phyloP scores from a whole-genome alignment of 2,797 vertebrate genomes.

The Poecilia gillii region DNA sequence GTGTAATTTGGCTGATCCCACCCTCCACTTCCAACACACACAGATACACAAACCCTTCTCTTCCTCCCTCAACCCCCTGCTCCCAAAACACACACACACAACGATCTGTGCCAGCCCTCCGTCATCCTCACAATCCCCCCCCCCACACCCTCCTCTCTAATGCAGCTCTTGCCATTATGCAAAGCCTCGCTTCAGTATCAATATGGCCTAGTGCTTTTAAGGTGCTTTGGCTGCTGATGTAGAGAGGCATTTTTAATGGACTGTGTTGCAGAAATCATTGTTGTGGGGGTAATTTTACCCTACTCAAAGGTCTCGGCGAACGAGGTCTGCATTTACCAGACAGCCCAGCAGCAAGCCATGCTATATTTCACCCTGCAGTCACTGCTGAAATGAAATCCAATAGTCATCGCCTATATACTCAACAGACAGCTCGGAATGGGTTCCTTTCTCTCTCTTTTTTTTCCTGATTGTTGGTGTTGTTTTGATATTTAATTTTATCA shows the following conservation, averaged over 20 bases:
- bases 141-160: slow-evolving; percentile 75
- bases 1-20: slow-evolving; percentile 94
- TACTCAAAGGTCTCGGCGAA: slow-evolving; percentile 79
- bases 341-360: slow-evolving; percentile 76
- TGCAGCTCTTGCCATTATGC: slow-evolving; percentile 94
- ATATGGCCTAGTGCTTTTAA: slow-evolving; percentile 97
- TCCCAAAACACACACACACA: slow-evolving; percentile 57
- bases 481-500: slow-evolving; percentile 72
- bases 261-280: slow-evolving; percentile 94
- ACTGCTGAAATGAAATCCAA: slow-evolving; percentile 79
- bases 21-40: slow-evolving; percentile 59
- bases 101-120: slow-evolving; percentile 47
- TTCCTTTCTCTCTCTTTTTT: slow-evolving; percentile 48
- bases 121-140: slow-evolving; percentile 61
- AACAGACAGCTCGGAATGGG: slow-evolving; percentile 73
- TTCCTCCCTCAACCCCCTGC: slow-evolving; percentile 30
- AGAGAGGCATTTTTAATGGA: slow-evolving; percentile 97
- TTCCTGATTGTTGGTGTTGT: slow-evolving; percentile 43
- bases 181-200: slow-evolving; percentile 95
- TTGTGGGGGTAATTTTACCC: slow-evolving; percentile 85
- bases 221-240: slow-evolving; percentile 96
- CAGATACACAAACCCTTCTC: slow-evolving; percentile 32
- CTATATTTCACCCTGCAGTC: slow-evolving; percentile 82
- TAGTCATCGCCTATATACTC: slow-evolving; percentile 72
- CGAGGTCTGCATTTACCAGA: slow-evolving; percentile 81